Conservation (phyloP, 2,797 vertebrate species). For the Rhabdomys pumilio region DNA sequence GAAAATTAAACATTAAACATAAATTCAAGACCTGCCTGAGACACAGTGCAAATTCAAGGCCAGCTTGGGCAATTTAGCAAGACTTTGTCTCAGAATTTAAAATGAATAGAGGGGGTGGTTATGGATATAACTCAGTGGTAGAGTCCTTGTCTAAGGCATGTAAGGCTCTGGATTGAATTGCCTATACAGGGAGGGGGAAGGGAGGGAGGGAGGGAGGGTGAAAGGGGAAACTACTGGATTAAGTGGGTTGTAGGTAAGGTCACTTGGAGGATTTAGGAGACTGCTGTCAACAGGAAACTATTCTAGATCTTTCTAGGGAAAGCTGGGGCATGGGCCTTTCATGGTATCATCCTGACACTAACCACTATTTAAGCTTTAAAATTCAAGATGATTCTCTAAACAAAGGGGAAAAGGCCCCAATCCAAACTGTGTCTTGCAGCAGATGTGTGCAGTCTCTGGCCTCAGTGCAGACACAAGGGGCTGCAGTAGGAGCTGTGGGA, state of each 20-base stretch:
- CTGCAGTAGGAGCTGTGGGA: background rate
- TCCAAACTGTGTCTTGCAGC: background rate
- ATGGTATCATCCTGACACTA: background rate
- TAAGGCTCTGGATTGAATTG: background rate
- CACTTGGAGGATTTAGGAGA: background rate
- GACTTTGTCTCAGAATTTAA: background rate
- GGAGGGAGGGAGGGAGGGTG: background rate
- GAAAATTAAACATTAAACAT: background rate
- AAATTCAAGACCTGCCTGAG: too few species aligned
- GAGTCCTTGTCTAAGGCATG: too few species aligned
- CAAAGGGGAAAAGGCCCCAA: background rate
- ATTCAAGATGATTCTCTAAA: background rate
- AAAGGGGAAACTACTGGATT: background rate
- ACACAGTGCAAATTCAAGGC: background rate
- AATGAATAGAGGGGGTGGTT: background rate
- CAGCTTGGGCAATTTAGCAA: background rate
- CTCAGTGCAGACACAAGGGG: background rate
- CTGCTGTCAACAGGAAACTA: background rate
- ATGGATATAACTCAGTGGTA: background rate
- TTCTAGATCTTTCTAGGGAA: background rate
- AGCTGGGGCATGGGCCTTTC: background rate
- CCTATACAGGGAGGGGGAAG: background rate
- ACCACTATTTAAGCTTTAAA: slow-evolving; percentile 9
- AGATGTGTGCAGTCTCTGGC: background rate
- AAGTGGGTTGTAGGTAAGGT: background rate